Evolutionary conservation across 2,888 invertebrate species (phyloP), one percentile per base, ranked within the genome.

Genomic region (Aphidoletes aphidimyza): DNA sequence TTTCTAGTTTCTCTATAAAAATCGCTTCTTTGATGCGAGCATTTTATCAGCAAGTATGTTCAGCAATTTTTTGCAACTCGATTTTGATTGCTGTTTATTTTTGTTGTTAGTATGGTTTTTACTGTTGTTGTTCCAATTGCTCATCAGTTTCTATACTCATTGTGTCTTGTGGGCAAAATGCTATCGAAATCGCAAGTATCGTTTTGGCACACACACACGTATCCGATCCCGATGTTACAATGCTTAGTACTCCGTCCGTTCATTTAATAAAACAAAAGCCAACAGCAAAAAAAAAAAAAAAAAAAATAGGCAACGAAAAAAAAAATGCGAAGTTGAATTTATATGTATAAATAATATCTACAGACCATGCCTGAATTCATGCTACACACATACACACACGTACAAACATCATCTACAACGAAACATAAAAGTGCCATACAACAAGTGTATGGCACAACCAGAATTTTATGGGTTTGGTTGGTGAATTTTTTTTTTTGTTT

Each of bases 391-490:
- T 26, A 54, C 26, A 54, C 54, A n/a, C 22, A n/a, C n/a, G n/a
- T n/a, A n/a, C n/a, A n/a, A n/a, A n/a, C n/a, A n/a, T n/a, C n/a
- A n/a, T n/a, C n/a, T n/a, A n/a, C n/a, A n/a, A n/a, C n/a, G n/a
- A n/a, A n/a, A n/a, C n/a, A n/a, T n/a, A 54, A 54, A 69, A 69
- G 30, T 69, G 69, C 54, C 54, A 26, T 54, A 54, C 54, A 69
- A 30, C 69, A 69, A 69, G 69, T 69, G 69, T 54, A 54, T 14
- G 54, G 54, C 26, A 26, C 54, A 69, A 69, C 69, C 69, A 69
- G 69, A 69, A 69, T 69, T 69, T 69, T 69, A 26, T 69, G 69
- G 69, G 69, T 69, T 69, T 69, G 69, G 30, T 30, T 69, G 69
- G 30, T 69, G 69, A 5, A 22, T n/a, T 54, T 3, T 17, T 2